Evolutionary conservation across 2,888 invertebrate genomes (phyloP), one percentile per base, ranked within the genome.

Genomic region (Antheraea assamensis): DNA sequence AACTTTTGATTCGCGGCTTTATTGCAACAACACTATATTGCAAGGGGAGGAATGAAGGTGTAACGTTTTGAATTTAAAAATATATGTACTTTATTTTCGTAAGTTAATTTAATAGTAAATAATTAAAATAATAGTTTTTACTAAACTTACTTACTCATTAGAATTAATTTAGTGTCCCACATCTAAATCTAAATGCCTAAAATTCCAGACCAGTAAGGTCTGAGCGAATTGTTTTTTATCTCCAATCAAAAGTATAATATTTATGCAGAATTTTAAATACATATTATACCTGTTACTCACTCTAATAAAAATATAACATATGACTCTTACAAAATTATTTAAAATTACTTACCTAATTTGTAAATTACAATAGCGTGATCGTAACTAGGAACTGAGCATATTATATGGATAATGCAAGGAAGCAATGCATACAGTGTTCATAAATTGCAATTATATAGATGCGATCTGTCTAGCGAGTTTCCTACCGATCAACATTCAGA

Each of bases 1-100:
- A 88, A 93, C 93, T 94, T 94, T 94, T 94, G 94, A 94, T 93
- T 91, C 93, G 91, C 91, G 88, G 89, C 89, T 92, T 92, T 92
- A 92, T 92, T 89, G 89, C 88, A 84, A 86, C 88, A 88, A 85
- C 85, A 85, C 80, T 79, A 77, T 80, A 82, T 77, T 80, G 82
- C 75, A 87, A 84, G 86, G 84, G 82, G 84, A 83, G 82, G 85
- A 84, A 83, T 80, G 83, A 85, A 82, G 73, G 80, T 80, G 78
- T 81, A 82, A 52, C 30, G 58, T 49, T 64, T 21, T 52, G 64
- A 64, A 49, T 52, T 21, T n/a, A 1, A 0, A 24, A 58, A 10
- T n/a, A 24, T 58, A 58, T 58, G 24, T 24, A 2, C 2, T 24
- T 58, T n/a, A n/a, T 58, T 58, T 24, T 13, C 8, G 10, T 24